These are phyloP conservation scores for Arvicola amphibius DNA, from an alignment of 2,797 vertebrate genomes.

Conservation along the genomic window DNA sequence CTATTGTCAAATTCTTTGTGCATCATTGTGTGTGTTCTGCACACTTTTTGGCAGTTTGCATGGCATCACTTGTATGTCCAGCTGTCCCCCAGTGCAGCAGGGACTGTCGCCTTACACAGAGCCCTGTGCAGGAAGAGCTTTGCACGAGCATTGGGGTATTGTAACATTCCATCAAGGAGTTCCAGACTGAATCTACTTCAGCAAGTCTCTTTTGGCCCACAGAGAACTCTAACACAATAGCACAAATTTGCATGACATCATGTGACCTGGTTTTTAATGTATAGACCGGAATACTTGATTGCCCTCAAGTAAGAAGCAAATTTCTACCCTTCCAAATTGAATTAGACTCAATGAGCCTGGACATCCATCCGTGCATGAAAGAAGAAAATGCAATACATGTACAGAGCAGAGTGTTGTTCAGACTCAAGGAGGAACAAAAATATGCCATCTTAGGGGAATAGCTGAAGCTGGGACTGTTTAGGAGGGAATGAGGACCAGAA, in stretches of 20 bases:
- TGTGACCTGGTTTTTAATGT: neutral
- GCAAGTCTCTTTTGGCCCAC: neutral
- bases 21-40: neutral
- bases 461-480: neutral
- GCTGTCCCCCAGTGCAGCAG: neutral
- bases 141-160: neutral
- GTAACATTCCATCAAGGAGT: neutral
- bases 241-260: neutral
- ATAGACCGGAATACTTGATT: neutral
- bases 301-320: neutral
- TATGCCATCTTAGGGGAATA: neutral
- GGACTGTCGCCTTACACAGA: neutral
- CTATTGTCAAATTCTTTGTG: neutral
- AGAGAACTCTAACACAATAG: neutral
- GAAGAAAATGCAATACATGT: neutral
- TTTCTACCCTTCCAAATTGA: neutral
- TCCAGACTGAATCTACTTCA: neutral
- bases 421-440: neutral
- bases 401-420: neutral
- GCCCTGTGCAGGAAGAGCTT: neutral
- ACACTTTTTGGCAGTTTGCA: neutral
- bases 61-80: neutral
- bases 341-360: neutral
- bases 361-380: neutral
- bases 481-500: neutral